Base-by-base conservation (phyloP, 2,797 vertebrate species). In the Danio albolineatus region DNA sequence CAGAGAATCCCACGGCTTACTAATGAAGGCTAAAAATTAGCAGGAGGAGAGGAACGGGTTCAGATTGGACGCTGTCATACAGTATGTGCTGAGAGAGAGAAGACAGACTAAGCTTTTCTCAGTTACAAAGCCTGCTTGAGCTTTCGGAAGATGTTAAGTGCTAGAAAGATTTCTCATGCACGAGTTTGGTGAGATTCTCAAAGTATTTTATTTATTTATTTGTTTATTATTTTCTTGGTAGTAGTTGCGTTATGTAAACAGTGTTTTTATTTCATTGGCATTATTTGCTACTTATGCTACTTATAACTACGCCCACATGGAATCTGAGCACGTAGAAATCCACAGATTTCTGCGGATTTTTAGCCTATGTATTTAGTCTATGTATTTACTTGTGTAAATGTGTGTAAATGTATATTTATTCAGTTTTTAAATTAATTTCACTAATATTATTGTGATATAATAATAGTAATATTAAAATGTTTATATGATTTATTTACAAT, bases 21-120 rank as follows among this genome's bases (percentile, higher is more conserved):
- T 86, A 82, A 86, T 86, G 85, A 84, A 77, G 65, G 64, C 73
- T 65, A 82, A 64, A 86, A 82, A 74, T 82, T 73, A 70, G 78
- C 84, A 83, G 78, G 80, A 74, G 61, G 76, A 67, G 56, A 59
- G 67, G 51, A 77, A 62, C 6, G 28, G 53, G 73, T 78, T 83
- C 80, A 84, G 80, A 73, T 71, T 49, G 65, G 69, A 71, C 73
- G 54, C 73, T 60, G 69, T 51, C 76, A 59, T 66, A 28, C 28
- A 28, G 28, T 28, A 76, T 76, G 72, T 76, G 73, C 49, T 59
- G 46, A 80, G 59, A 82, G 83, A 73, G 65, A 78, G 69, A 67
- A 5, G 17, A 65, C 59, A n/a, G 53, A 16, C n/a, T 14, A 9
- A 41, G 12, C 43, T 28, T 81, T 84, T 83, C 78, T 79, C 73